Evolutionary conservation across 2,797 vertebrate genomes (phyloP), one percentile per base, ranked within the genome.

Genomic region (Euphonia xanthogaster): DNA sequence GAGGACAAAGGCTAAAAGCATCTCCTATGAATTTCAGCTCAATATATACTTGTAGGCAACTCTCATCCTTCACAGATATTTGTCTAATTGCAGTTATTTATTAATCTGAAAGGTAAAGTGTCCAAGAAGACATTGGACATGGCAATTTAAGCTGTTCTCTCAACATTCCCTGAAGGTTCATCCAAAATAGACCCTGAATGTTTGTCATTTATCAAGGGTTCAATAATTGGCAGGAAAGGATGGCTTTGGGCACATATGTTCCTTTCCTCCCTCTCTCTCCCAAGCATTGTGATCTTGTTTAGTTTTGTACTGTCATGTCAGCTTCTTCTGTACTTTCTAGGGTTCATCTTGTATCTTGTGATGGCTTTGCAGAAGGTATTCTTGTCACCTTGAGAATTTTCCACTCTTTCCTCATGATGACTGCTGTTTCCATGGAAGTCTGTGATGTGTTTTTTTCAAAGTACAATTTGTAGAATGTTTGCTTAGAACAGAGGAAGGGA

Each of bases 401-500:
- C 72, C 57, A 62, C 61, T 86, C 84, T 86, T 94, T 81, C 30
- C 47, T 88, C 45, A 25, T 60, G 70, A 76, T 91, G 70, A 44
- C 72, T 88, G 68, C 61, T 92, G 86, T 94, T 96, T 97, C 94
- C 94, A 89, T 92, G 87, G 91, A 95, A 94, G 87, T 96, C 62
- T 91, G 76, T 81, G 82, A 91, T 94, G 74, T 88, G 74, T 72
- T 95, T 94, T 93, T 81, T 66, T 90, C 73, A 76, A 61, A 86
- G 54, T 79, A 85, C 50, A 89, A 91, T 94, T 94, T 86, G 42
- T 88, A 80, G 83, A 35, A 77, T 65, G 53, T 96, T 95, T 96
- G 33, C 66, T 91, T 95, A 96, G 92, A 95, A 86, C 80, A 95
- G 86, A 91, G 25, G 80, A 80, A 68, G 45, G 42, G 75, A 82